These are phyloP conservation scores for Xiphias gladius DNA, from an alignment of 2,113 vertebrate species.

Conservation along the genomic window DNA sequence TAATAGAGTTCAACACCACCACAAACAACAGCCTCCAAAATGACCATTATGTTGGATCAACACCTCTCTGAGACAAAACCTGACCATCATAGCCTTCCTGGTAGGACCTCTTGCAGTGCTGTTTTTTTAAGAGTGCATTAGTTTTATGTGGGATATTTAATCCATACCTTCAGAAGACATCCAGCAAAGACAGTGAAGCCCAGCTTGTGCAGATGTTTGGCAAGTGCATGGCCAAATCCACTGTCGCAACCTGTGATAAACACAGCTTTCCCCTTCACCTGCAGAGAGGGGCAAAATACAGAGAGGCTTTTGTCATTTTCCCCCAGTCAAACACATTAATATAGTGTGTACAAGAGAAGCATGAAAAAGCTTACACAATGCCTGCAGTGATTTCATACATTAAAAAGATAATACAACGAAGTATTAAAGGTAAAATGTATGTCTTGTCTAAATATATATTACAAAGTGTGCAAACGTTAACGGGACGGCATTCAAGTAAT, in stretches of 20 bases:
- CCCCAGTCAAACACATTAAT: background rate
- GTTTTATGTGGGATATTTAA: too few species aligned
- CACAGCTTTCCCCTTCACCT: slow-evolving; percentile 87
- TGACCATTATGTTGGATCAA: too few species aligned
- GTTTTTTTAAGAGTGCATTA: too few species aligned
- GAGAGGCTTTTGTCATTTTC: background rate
- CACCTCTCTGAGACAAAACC: too few species aligned
- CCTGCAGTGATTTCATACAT: background rate
- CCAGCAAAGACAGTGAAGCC: slow-evolving; percentile 91
- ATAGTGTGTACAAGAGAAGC: background rate
- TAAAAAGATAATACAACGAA: too few species aligned
- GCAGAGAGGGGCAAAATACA: background rate
- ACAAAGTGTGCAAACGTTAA: background rate
- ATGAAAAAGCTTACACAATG: background rate
- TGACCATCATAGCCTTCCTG: too few species aligned
- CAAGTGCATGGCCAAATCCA: slow-evolving; percentile 89
- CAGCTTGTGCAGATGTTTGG: slow-evolving; percentile 85
- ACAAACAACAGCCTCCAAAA: too few species aligned
- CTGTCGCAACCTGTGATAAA: slow-evolving; percentile 91
- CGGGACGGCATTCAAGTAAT: background rate
- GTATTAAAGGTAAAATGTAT: background rate
- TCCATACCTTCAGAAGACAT: slow-evolving; percentile 86
- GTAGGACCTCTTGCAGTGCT: too few species aligned
- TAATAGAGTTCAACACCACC: too few species aligned
- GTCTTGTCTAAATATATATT: background rate